Conservation (phyloP, 2,888 invertebrate genomes). For the Ophioninae sp. region DNA sequence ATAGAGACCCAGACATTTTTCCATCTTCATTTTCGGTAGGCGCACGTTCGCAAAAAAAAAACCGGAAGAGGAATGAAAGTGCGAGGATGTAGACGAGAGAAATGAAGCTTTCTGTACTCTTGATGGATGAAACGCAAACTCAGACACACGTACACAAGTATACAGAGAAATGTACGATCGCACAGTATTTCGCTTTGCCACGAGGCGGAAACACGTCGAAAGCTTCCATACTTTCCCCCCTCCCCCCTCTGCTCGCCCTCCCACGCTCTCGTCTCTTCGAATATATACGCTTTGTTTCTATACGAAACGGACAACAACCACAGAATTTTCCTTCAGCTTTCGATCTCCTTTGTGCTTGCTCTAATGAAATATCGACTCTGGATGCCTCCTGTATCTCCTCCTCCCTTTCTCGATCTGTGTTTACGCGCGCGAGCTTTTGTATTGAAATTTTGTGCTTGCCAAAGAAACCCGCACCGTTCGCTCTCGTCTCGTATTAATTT, state of each 20-base stretch:
- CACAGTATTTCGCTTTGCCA: conserved; percentile 37
- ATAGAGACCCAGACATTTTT: background rate
- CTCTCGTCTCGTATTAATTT: background rate
- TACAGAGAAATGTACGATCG: conserved; percentile 4
- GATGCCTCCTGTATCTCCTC: background rate
- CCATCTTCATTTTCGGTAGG: background rate
- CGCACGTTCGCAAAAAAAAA: conserved; percentile 15
- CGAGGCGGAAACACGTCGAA: conserved; percentile 29
- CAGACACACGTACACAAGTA: too few relatives aligned
- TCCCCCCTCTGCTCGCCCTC: conserved; percentile 1
- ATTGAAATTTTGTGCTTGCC: background rate
- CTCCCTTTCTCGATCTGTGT: background rate
- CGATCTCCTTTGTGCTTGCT: conserved; percentile 20
- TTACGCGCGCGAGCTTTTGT: background rate
- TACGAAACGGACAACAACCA: conserved; percentile 7
- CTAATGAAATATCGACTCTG: conserved; percentile 59
- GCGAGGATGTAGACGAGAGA: conserved; percentile 32
- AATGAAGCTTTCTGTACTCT: conserved; percentile 41
- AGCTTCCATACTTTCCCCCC: conserved; percentile 15
- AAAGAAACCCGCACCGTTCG: background rate
- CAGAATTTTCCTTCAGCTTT: conserved; percentile 6
- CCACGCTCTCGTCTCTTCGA: background rate
- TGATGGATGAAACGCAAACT: background rate
- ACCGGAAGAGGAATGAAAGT: conserved; percentile 38
- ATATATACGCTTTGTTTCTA: background rate